These are phyloP conservation scores for Schizopygopsis malacanthus DNA, from an alignment of 2,797 vertebrate genomes.

Conservation along the genomic window DNA sequence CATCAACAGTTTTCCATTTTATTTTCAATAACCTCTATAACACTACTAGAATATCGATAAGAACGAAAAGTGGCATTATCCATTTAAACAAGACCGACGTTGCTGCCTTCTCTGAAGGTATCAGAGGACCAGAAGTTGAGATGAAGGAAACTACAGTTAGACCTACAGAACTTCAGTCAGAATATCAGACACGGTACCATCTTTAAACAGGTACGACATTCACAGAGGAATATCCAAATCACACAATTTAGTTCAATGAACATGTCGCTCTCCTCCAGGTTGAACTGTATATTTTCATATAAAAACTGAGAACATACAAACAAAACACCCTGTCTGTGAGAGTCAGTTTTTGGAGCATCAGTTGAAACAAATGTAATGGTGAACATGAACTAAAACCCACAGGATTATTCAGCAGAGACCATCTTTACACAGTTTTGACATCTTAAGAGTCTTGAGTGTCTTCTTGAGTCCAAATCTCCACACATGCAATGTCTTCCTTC, in stretches of 20 bases:
- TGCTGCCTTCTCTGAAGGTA: slow-evolving; percentile 77
- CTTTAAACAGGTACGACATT: slow-evolving; percentile 85
- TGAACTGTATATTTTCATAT: slow-evolving; percentile 69
- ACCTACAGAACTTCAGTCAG: slow-evolving; percentile 69
- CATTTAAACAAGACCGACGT: slow-evolving; percentile 79
- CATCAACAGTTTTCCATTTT: slow-evolving; percentile 76
- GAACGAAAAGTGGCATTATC: slow-evolving; percentile 82
- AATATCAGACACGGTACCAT: slow-evolving; percentile 82
- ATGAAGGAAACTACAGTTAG: slow-evolving; percentile 51
- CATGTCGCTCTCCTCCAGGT: slow-evolving; percentile 61
- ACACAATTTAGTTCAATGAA: slow-evolving; percentile 61
- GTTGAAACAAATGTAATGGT: slow-evolving; percentile 59
- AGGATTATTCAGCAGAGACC: slow-evolving; percentile 22
- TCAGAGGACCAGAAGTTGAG: slow-evolving; percentile 66
- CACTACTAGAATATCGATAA: slow-evolving; percentile 83
- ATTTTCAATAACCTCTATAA: slow-evolving; percentile 79
- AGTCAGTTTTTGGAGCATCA: slow-evolving; percentile 63
- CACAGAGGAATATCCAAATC: slow-evolving; percentile 76
- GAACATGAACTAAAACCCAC: slow-evolving; percentile 34
- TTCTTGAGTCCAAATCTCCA: slow-evolving; percentile 32
- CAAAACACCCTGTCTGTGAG: slow-evolving; percentile 83
- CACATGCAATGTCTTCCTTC: slow-evolving; percentile 19
- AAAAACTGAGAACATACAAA: slow-evolving; percentile 84
- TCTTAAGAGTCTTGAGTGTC: slow-evolving; percentile 18
- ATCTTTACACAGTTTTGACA: slow-evolving; percentile 32